Base-by-base conservation (phyloP, 2,888 invertebrate genomes). In the Polyommatus icarus region DNA sequence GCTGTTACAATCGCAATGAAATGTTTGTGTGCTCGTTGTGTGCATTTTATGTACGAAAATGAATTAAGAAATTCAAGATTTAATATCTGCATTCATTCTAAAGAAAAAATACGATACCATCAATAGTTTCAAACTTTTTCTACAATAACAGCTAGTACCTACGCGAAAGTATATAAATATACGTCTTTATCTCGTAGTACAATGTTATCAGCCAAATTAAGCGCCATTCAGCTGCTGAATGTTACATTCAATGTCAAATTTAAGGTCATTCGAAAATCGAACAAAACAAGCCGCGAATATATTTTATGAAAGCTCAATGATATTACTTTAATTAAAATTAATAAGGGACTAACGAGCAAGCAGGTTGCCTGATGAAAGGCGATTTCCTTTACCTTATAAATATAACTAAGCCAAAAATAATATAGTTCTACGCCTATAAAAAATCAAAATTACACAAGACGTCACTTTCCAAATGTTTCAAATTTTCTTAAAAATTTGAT, bases 201-300 rank as follows among this genome's bases (percentile, higher is more conserved):
- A 71, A 54, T 77, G 15, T 32, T 40, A 71, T 57, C 46, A 8
- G n/a, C 15, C 76, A 86, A 87, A 85, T 85, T 18, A 83, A 84
- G 84, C 86, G 89, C 88, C 88, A 83, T 80, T 78, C 71, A 73
- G 76, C 80, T 78, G 75, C 75, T 54, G 81, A 79, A 79, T 82
- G 81, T 84, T 84, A 77, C 83, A 84, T 84, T 83, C 93, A 93
- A 94, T 92, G 93, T 93, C 93, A 93, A 90, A 90, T 82, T 67
- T 86, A 91, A 93, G 93, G 93, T 93, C 93, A 89, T 89, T 86
- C 71, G 67, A 83, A 80, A 83, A 84, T 86, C 71, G 67, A 83
- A 80, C 84, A 84, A 76, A 78, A 78, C 78, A 57, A 50, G 24
- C n/a, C 46, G 20, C 32, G 77, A 54, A 72, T n/a, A 24, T 18